A percentile compares a stretch with the other conserved stretches of the same genome.
phyloP scores from a whole-genome alignment of 1,140 invertebrate species.

The Epicauta chinensis region DNA sequence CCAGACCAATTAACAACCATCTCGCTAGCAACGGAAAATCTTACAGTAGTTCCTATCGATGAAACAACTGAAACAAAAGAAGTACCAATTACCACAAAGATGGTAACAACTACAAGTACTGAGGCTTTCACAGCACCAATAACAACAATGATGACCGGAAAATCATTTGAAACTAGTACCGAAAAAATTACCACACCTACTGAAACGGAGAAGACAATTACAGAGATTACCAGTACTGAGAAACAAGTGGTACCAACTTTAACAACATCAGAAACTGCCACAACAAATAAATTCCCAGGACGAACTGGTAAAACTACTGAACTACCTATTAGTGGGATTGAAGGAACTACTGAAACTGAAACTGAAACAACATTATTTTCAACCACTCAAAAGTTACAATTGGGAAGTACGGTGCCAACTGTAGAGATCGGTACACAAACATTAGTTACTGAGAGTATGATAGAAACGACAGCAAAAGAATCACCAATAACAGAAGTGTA shows the following conservation, averaged over 20 bases:
- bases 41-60: too few species aligned
- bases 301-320: too few species aligned
- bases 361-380: constrained; percentile 2
- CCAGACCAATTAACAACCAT: too few species aligned
- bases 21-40: too few species aligned
- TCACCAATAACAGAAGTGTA: too few species aligned
- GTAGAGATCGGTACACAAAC: not conserved
- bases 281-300: too few species aligned
- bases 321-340: too few species aligned
- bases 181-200: constrained; percentile 10
- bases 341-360: not conserved
- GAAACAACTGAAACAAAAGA: not conserved
- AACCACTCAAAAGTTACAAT: not conserved
- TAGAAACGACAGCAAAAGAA: not conserved
- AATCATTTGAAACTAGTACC: constrained; percentile 4
- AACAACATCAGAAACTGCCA: not conserved
- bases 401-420: not conserved
- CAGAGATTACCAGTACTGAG: not conserved
- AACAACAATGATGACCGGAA: not conserved
- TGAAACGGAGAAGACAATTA: constrained; percentile 3
- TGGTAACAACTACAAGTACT: constrained; percentile 1
- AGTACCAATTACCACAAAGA: too few species aligned
- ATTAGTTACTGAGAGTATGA: not conserved
- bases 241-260: constrained; percentile 1
- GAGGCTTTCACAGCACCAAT: not conserved